Conservation (phyloP, 2,113 vertebrate genomes). For the Dicerorhinus sumatrensis region DNA sequence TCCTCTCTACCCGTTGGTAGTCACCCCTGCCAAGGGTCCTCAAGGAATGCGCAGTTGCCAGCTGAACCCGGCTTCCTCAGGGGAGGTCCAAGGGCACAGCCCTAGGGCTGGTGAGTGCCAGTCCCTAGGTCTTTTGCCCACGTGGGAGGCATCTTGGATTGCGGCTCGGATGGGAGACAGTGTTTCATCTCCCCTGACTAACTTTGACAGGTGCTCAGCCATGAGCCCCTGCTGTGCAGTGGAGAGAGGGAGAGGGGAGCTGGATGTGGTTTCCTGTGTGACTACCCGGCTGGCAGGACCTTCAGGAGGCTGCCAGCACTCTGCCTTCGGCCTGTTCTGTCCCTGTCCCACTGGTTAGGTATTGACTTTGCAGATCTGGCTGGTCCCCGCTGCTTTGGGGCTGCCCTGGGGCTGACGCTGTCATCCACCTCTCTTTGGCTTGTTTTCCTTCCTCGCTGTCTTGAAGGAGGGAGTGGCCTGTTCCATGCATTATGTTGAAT, state of each 20-base stretch:
- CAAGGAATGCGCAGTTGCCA: not conserved
- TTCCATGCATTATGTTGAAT: not conserved
- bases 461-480: not conserved
- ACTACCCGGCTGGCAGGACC: not conserved
- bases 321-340: not conserved
- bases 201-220: slow-evolving; percentile 43
- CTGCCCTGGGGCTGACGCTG: not conserved
- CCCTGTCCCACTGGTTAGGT: not conserved
- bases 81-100: not conserved
- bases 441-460: not conserved
- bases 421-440: not conserved
- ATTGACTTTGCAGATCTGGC: not conserved
- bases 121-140: not conserved
- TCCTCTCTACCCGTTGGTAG: not conserved
- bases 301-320: not conserved
- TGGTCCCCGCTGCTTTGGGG: not conserved
- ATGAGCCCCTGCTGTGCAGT: not conserved
- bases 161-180: not conserved
- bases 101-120: not conserved
- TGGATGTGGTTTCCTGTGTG: not conserved
- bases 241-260: not conserved
- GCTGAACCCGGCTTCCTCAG: not conserved
- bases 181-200: not conserved
- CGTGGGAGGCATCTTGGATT: not conserved
- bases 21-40: not conserved